These are phyloP conservation scores for Formica selysi DNA, from an alignment of 1,140 invertebrate species.

Conservation along the genomic window DNA sequence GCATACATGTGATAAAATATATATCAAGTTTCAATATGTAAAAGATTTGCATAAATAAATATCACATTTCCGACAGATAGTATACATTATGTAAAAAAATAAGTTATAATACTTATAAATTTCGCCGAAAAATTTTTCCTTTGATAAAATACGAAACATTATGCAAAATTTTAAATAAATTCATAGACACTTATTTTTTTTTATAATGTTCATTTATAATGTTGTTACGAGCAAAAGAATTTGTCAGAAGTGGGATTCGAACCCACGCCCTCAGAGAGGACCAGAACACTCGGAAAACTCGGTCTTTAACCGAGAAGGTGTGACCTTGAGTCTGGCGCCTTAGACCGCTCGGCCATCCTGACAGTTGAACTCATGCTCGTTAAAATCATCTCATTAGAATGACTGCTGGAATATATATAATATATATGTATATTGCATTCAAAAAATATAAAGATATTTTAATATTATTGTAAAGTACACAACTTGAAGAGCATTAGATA, in stretches of 20 bases:
- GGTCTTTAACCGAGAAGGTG: constrained; percentile 66
- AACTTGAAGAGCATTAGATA: not conserved
- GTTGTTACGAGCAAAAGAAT: constrained; percentile 59
- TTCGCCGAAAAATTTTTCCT: not conserved
- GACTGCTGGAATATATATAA: not conserved
- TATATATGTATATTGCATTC: not conserved
- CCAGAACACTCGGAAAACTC: constrained; percentile 68
- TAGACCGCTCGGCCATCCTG: constrained; percentile 77
- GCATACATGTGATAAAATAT: not conserved
- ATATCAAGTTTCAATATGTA: not conserved
- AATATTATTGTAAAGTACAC: not conserved
- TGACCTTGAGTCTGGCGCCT: constrained; percentile 74
- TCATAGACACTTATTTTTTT: not conserved
- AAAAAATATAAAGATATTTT: not conserved
- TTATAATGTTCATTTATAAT: not conserved
- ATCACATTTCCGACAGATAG: not conserved
- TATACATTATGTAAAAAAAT: not conserved
- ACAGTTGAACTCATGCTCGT: not conserved
- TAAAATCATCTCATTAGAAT: not conserved
- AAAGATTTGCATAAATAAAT: too few species aligned
- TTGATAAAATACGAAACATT: not conserved
- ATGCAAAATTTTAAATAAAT: not conserved
- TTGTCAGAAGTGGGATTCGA: constrained; percentile 78
- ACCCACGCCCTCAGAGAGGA: constrained; percentile 76
- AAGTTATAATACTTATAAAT: not conserved